Conservation (phyloP, 2,113 vertebrate species). For the Melanerpes formicivorus region DNA sequence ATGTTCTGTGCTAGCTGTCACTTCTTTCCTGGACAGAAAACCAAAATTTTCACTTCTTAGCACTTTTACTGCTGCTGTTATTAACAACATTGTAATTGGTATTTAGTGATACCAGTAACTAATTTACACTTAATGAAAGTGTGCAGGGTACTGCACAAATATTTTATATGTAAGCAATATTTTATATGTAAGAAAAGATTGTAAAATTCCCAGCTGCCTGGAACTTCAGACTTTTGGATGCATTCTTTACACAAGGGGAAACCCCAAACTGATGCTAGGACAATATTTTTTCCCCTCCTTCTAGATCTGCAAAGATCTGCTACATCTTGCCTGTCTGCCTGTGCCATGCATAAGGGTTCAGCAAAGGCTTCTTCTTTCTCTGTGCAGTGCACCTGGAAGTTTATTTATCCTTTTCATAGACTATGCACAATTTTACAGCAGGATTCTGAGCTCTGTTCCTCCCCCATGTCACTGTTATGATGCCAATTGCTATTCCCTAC, state of each 20-base stretch:
- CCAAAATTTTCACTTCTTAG: background rate
- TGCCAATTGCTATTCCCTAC: background rate
- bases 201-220: background rate
- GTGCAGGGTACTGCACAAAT: background rate
- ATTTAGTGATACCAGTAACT: background rate
- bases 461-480: background rate
- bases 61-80: background rate
- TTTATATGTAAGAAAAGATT: background rate
- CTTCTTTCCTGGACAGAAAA: background rate
- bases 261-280: background rate
- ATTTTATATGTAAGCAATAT: background rate
- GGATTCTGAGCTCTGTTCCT: background rate
- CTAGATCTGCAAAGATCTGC: background rate
- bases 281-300: background rate
- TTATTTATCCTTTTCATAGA: background rate
- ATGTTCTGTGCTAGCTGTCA: background rate
- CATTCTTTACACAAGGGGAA: background rate
- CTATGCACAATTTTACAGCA: background rate
- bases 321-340: background rate
- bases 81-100: background rate
- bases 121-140: background rate
- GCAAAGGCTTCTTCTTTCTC: background rate
- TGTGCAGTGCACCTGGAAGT: background rate
- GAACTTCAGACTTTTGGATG: background rate
- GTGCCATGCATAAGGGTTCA: background rate